These are phyloP conservation scores for Suricata suricatta DNA, from an alignment of 2,113 vertebrate species.

Conservation along the genomic window DNA sequence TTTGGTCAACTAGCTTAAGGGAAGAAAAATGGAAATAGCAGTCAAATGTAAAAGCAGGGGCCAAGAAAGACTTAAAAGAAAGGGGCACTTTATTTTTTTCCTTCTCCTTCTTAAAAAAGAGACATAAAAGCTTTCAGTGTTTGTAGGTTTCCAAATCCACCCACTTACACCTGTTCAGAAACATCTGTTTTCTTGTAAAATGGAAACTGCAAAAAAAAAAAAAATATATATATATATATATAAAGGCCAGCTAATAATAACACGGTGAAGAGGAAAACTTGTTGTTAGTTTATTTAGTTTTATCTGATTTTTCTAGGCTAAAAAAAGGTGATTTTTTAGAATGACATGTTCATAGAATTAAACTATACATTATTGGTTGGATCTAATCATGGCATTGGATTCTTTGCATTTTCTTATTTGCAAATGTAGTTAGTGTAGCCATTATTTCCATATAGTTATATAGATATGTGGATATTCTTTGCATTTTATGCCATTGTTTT, in stretches of 20 bases:
- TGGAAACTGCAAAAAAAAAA: constrained; percentile 50
- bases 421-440: neutral
- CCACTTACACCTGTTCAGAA: constrained; percentile 68
- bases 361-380: neutral
- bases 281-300: constrained; percentile 37
- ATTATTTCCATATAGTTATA: neutral
- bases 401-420: neutral
- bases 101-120: constrained; percentile 1
- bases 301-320: neutral
- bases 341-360: neutral
- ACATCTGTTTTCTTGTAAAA: constrained; percentile 74
- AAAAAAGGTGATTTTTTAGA: constrained; percentile 4
- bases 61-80: neutral
- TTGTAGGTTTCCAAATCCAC: constrained; percentile 52
- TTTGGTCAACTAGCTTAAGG: constrained; percentile 59
- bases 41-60: constrained; percentile 21
- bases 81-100: neutral
- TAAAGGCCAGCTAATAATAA: constrained; percentile 67
- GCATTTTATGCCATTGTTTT: neutral
- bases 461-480: neutral
- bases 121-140: constrained; percentile 43
- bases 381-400: neutral
- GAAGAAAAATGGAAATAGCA: constrained; percentile 59
- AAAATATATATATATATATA: no score
- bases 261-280: constrained; percentile 10